A percentile compares a stretch with the other conserved stretches of the same genome.
These are phyloP conservation scores for Edolisoma coerulescens DNA, from an alignment of 2,113 vertebrate genomes.

Conservation along the genomic window DNA sequence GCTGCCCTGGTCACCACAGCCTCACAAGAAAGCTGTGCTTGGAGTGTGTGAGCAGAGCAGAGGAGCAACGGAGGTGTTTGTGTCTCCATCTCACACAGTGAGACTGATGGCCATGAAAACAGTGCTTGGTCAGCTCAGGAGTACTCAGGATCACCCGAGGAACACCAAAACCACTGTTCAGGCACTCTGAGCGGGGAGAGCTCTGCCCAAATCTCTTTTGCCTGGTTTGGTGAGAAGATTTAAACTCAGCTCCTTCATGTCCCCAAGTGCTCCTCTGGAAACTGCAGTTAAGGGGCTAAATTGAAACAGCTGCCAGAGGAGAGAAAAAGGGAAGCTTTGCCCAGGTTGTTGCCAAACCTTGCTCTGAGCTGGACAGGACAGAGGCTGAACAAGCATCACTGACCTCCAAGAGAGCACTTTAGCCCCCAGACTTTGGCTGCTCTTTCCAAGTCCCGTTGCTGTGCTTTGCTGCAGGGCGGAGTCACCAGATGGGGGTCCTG, in stretches of 20 bases:
- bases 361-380: not conserved
- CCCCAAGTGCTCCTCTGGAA: not conserved
- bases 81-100: not conserved
- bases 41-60: not conserved
- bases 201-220: not conserved
- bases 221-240: not conserved
- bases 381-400: not conserved
- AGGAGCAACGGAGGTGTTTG: not conserved
- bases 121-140: accelerated
- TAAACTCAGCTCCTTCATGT: not conserved
- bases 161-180: not conserved
- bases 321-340: not conserved
- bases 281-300: not conserved
- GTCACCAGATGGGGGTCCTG: not conserved
- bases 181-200: not conserved
- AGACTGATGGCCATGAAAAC: not conserved
- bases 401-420: not conserved
- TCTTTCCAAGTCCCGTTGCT: not conserved
- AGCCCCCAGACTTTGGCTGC: not conserved
- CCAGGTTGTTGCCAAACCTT: not conserved
- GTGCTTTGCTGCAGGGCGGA: not conserved
- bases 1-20: not conserved
- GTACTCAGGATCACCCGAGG: not conserved
- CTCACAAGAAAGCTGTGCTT: not conserved
- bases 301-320: not conserved